Conservation (phyloP, 2,888 invertebrate species). For the Embidobia sp. region DNA sequence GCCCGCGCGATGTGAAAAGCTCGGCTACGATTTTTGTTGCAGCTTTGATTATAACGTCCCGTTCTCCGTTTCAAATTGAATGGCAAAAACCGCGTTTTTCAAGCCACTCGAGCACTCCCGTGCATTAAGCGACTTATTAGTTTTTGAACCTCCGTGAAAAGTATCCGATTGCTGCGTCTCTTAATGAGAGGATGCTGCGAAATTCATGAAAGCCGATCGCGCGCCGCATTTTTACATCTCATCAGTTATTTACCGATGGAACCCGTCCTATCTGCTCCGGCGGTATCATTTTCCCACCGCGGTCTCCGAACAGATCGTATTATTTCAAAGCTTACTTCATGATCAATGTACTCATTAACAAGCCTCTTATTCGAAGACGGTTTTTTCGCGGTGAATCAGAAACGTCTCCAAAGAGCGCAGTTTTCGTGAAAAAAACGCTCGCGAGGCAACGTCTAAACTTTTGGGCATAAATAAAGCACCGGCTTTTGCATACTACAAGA, state of each 20-base stretch:
- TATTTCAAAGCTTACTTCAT: too few relatives aligned
- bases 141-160: constrained; percentile 31
- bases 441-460: too few relatives aligned
- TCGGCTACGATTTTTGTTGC: constrained; percentile 50
- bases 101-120: constrained; percentile 26
- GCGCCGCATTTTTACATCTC: background rate
- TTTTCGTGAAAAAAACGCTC: too few relatives aligned
- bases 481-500: too few relatives aligned
- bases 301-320: too few relatives aligned
- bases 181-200: constrained; percentile 11
- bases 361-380: too few relatives aligned
- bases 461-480: too few relatives aligned
- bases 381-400: too few relatives aligned
- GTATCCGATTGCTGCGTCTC: constrained; percentile 24
- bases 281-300: too few relatives aligned
- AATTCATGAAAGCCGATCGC: constrained; percentile 33
- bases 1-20: constrained; percentile 42
- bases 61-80: constrained; percentile 53
- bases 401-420: too few relatives aligned
- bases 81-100: constrained; percentile 44
- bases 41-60: constrained; percentile 58
- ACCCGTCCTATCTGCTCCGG: background rate
- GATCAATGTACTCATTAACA: too few relatives aligned
- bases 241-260: background rate
- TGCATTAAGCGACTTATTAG: constrained; percentile 56